Evolutionary conservation across 1,140 invertebrate genomes (phyloP).

Genomic region (Mycetomoellerius zeteki): DNA sequence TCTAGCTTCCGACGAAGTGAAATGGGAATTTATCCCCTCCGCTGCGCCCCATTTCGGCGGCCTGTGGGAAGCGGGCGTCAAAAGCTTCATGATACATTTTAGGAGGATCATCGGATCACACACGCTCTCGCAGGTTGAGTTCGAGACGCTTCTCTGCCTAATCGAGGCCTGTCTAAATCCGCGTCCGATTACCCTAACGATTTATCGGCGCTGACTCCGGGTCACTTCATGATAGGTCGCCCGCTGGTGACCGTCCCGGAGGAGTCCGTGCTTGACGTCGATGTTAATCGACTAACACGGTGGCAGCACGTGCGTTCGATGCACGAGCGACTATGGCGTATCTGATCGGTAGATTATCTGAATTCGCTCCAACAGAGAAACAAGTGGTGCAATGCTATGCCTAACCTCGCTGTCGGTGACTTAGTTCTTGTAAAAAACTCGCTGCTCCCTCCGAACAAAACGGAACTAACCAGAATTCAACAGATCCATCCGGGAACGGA

Average conservation of each 20-base stretch:
- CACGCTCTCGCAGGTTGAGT: not conserved
- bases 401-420: no score
- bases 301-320: not conserved
- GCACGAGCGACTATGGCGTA: not conserved
- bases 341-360: not conserved
- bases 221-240: not conserved
- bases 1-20: not conserved
- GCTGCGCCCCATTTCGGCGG: constrained; percentile 34
- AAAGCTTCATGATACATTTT: not conserved
- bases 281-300: not conserved
- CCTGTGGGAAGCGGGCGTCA: constrained; percentile 1
- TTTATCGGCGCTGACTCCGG: not conserved
- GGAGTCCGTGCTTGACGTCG: not conserved
- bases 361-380: not conserved
- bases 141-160: constrained; percentile 18
- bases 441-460: no score
- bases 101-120: not conserved
- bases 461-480: no score
- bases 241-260: not conserved
- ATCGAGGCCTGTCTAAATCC: constrained; percentile 44
- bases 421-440: no score
- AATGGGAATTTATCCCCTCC: constrained; percentile 22
- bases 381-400: no score
- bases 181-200: not conserved
- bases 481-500: no score